Evolutionary conservation across 2,888 invertebrate genomes (phyloP), one percentile per base, ranked within the genome.

Genomic region (Rotaria macrura): DNA sequence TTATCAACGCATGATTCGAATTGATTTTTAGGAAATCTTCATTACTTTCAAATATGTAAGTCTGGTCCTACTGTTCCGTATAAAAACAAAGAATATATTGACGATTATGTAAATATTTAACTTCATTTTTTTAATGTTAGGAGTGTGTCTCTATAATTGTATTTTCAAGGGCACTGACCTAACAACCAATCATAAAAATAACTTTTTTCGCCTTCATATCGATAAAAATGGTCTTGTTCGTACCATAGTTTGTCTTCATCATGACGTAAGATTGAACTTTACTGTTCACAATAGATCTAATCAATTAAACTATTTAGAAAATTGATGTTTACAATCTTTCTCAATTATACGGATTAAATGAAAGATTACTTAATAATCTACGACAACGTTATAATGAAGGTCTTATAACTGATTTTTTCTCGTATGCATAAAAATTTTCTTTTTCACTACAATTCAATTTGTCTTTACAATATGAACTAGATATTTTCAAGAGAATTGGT

Each of bases 301-400:
- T 29, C 23, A 49, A 84, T 43, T 29, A n/a, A 55, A 17, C 9
- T 57, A n/a, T n/a, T 40, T 65, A 84, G 93, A 93, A 89, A 91
- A 1, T 94, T 87, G 92, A 93, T 20, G 89, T 92, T 0, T 92
- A 92, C 55, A 93, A 94, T 87, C 88, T 94, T 29, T 90, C 92
- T 0, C 91, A 92, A 87, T 89, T 95, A 55, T 94, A 93, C 89
- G 94, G 94, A 0, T 93, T 94, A 87, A 94, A 95, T 89, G 94
- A 95, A 88, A 92, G 92, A 40, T 91, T 93, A 88, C 92, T 95
- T 87, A 94, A 94, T 90, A 93, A 94, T 88, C 88, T 95, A 57
- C 91, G 93, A 84, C 89, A 91, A 34, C 92, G 94, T 86, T 94
- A 92, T 89, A 91, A 93, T 91, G 91, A 93, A 90, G 91, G 92